phyloP scores from a whole-genome alignment of 2,888 invertebrate genomes.

The Sympetrum striolatum region DNA sequence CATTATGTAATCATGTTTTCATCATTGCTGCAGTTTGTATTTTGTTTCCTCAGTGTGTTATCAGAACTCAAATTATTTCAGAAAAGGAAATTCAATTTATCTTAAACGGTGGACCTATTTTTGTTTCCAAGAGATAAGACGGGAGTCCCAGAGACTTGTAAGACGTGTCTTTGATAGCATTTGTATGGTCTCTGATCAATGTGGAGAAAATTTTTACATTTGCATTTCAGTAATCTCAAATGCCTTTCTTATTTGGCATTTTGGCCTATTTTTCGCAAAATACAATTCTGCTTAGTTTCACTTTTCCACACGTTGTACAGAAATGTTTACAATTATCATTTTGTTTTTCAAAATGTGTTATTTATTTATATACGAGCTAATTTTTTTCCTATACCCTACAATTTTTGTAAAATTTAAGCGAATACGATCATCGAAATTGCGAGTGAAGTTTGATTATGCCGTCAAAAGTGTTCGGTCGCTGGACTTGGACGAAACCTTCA shows the following conservation, averaged over 20 bases:
- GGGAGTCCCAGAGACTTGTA: background rate
- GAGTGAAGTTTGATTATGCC: background rate
- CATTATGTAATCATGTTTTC: constrained; percentile 20
- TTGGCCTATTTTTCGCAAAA: background rate
- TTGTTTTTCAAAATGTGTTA: constrained; percentile 36
- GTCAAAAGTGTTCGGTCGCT: background rate
- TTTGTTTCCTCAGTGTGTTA: background rate
- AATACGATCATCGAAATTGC: constrained; percentile 2
- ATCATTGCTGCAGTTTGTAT: constrained; percentile 34
- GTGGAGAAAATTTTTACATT: background rate
- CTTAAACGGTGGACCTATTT: background rate
- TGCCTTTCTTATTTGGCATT: background rate
- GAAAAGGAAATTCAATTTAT: background rate
- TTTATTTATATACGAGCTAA: constrained; percentile 33
- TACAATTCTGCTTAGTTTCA: constrained; percentile 18
- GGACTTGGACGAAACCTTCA: background rate
- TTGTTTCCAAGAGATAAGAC: background rate
- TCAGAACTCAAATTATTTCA: constrained; percentile 19
- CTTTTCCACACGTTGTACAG: constrained; percentile 12
- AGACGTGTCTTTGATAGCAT: background rate
- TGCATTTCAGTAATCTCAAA: constrained; percentile 1
- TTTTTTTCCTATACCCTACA: constrained; percentile 4
- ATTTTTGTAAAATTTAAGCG: constrained; percentile 30
- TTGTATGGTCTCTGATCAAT: background rate
- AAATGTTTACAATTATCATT: constrained; percentile 20